These are phyloP conservation scores for Iguana delicatissima DNA, from an alignment of 2,797 vertebrate genomes.

Conservation along the genomic window DNA sequence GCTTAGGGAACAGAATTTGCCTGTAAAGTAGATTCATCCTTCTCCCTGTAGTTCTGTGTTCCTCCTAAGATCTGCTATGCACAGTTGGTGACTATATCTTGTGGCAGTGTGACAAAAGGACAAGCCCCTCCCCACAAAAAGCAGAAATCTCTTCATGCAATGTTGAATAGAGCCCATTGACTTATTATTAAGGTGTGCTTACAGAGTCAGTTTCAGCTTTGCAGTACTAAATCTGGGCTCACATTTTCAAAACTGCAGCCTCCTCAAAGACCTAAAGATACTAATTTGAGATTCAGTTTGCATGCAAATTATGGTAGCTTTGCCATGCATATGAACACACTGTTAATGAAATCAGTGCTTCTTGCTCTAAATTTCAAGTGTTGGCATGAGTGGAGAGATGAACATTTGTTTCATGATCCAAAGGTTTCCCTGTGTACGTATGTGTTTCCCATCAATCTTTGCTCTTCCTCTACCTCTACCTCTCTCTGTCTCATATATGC, in stretches of 20 bases:
- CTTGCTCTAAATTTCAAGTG: slow-evolving; percentile 21
- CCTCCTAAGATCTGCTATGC: neutral
- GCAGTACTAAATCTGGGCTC: neutral
- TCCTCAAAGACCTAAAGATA: neutral
- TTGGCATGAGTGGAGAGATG: neutral
- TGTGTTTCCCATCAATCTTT: neutral
- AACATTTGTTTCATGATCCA: neutral
- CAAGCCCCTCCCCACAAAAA: neutral
- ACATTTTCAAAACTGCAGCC: slow-evolving; percentile 9
- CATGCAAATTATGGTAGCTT: neutral
- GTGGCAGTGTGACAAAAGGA: neutral
- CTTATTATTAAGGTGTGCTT: neutral
- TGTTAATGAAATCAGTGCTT: slow-evolving; percentile 3
- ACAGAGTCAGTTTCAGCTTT: slow-evolving; percentile 2
- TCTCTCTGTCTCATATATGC: too few species aligned
- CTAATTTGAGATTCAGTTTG: slow-evolving; percentile 17
- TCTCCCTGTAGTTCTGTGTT: neutral
- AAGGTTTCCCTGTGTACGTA: neutral
- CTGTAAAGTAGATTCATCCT: too few species aligned
- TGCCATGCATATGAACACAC: neutral
- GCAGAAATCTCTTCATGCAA: neutral
- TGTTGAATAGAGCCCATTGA: neutral
- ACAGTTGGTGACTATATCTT: neutral
- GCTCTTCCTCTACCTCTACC: too few species aligned
- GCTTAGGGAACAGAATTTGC: neutral